These are phyloP conservation scores for Aurelia aurita DNA, from an alignment of 30 jellyfish, hydroid and myxozoan genomes.

Conservation along the genomic window DNA sequence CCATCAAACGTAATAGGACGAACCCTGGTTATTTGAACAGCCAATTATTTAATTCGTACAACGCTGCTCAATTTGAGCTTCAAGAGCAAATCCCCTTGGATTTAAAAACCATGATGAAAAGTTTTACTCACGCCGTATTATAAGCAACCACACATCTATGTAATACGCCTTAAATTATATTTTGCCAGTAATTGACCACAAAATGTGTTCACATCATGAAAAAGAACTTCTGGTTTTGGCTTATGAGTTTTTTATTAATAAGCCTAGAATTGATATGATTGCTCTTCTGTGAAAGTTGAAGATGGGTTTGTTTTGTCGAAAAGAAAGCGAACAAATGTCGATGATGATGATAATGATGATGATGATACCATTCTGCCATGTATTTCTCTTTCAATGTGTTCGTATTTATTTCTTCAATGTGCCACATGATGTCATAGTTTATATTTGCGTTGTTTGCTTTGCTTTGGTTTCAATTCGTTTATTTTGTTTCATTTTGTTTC, in stretches of 20 bases:
- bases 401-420: no score
- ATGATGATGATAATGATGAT: no score
- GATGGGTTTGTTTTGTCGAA: no score
- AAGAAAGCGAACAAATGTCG: no score
- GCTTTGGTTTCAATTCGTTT: no score
- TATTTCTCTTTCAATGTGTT: no score
- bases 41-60: conserved; percentile 50
- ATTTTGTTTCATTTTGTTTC: no score
- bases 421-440: no score
- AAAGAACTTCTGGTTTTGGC: neutral
- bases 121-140: neutral
- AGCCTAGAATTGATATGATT: neutral
- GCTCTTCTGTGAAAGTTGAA: no score
- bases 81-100: conserved; percentile 17
- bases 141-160: neutral
- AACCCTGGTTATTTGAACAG: conserved; percentile 43
- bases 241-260: neutral
- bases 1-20: conserved; percentile 42
- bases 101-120: conserved; percentile 39
- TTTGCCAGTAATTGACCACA: conserved; percentile 34
- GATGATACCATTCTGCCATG: no score
- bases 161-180: neutral
- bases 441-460: no score
- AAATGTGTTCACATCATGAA: neutral
- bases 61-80: conserved; percentile 15